These are phyloP conservation scores for Eristalis intricaria DNA, from an alignment of 2,888 invertebrate genomes.

Conservation along the genomic window DNA sequence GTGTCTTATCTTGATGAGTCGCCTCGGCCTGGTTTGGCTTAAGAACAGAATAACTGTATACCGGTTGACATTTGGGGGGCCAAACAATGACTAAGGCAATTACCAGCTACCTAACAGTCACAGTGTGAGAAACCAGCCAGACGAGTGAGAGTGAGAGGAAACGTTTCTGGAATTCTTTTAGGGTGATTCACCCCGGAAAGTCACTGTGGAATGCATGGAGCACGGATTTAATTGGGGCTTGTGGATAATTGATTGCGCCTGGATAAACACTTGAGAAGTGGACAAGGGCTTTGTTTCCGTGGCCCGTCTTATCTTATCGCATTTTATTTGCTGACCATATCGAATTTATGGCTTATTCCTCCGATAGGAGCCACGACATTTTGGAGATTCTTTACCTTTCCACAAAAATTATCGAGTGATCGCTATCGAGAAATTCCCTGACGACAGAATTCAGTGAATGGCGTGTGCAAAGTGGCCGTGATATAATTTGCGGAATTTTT, in stretches of 20 bases:
- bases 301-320: background rate
- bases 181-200: conserved; percentile 21
- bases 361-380: background rate
- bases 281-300: background rate
- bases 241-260: conserved; percentile 12
- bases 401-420: background rate
- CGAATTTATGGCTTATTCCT: background rate
- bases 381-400: background rate
- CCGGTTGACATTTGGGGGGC: background rate
- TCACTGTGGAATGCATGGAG: conserved; percentile 3
- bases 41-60: conserved; percentile 10
- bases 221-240: conserved; percentile 14
- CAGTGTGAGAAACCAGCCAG: background rate
- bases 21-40: conserved; percentile 6
- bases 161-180: background rate
- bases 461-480: background rate
- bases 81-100: conserved; percentile 30
- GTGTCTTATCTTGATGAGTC: background rate
- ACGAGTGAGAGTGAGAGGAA: background rate
- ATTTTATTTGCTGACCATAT: conserved; percentile 6
- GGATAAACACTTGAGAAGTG: background rate
- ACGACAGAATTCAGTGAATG: background rate
- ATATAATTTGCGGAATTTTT: background rate
- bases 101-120: background rate
- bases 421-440: background rate